Percentiles rank a stretch among this genome's conserved stretches.
These are phyloP conservation scores for Octodonta nipae DNA, from an alignment of 2,888 invertebrate species.

Conservation along the genomic window DNA sequence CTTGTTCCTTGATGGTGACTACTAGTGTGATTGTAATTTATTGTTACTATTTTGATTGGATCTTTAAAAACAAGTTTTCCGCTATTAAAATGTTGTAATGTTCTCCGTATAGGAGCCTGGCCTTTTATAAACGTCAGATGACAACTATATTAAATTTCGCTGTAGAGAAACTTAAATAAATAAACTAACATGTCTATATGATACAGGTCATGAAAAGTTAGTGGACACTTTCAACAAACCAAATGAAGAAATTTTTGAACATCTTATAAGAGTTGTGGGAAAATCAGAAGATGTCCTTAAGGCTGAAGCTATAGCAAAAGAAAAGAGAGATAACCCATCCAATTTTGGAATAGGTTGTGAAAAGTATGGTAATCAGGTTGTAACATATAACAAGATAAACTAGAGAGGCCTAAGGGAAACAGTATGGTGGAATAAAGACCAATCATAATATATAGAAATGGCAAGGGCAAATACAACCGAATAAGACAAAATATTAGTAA, in stretches of 20 bases:
- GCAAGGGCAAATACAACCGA: too few species aligned
- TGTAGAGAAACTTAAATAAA: too few species aligned
- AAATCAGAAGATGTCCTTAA: constrained; percentile 54
- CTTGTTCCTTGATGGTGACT: constrained; percentile 63
- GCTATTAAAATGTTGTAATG: constrained; percentile 66
- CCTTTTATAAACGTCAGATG: constrained; percentile 93
- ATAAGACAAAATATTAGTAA: too few species aligned
- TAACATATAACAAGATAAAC: too few species aligned
- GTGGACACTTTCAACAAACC: constrained; percentile 76
- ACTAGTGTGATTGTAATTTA: constrained; percentile 68
- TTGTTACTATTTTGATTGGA: constrained; percentile 69
- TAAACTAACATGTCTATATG: too few species aligned
- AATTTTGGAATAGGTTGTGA: constrained; percentile 80
- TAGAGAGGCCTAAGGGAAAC: too few species aligned
- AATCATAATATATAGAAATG: too few species aligned
- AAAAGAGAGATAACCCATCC: constrained; percentile 79
- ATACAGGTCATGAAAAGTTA: constrained; percentile 68
- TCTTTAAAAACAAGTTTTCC: constrained; percentile 71
- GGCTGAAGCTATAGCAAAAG: constrained; percentile 49
- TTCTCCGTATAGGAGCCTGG: constrained; percentile 72
- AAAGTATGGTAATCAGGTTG: constrained; percentile 77
- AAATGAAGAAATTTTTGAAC: constrained; percentile 71
- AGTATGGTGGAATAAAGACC: too few species aligned
- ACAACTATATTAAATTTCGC: too few species aligned
- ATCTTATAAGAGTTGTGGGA: constrained; percentile 68